Evolutionary conservation across 92 coral and sea anemone species (phyloP), one percentile per base, ranked within the genome.

Genomic region (Ricordea florida): DNA sequence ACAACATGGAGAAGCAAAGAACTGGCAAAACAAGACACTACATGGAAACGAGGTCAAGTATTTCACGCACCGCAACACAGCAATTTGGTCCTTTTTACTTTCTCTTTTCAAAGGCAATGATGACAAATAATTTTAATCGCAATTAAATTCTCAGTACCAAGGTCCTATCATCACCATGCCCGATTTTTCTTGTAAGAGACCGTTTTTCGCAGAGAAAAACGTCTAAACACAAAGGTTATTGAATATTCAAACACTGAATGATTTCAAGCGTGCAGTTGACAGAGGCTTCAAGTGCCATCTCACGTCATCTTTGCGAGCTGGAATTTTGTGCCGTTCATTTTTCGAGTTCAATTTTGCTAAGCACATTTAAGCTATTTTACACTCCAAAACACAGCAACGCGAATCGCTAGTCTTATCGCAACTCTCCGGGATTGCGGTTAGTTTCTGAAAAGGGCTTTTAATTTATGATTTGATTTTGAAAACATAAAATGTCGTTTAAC

Each of bases 241-340:
- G 52, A 75, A 82, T 75, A 75, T 75, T 82, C 84, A 75, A 59
- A 82, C 80, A 75, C 75, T 34, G 82, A 87, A 90, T 82, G 92
- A 78, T 83, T 66, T 90, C 69, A 90, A 82, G 92, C 96, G 96
- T 90, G 90, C 67, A 82, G 71, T n/a, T 67, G 71, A 57, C 56
- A 57, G 52, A 25, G 18, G 27, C n/a, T n/a, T n/a, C n/a, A n/a
- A n/a, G n/a, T n/a, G n/a, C n/a, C n/a, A n/a, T n/a, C n/a, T n/a
- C n/a, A n/a, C n/a, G n/a, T n/a, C n/a, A n/a, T n/a, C n/a, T n/a
- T n/a, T n/a, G n/a, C n/a, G n/a, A n/a, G n/a, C 25, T 37, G 29
- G 62, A 36, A 10, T 10, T 55, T 70, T 17, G 41, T 23, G 37
- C 18, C 53, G 41, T 40, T 53, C 46, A 31, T 10, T 10, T 53